Percentiles rank a stretch among this genome's conserved stretches.
Evolutionary conservation across 2,888 invertebrate species (phyloP).

Genomic region (Eudasyphora cyanicolor): DNA sequence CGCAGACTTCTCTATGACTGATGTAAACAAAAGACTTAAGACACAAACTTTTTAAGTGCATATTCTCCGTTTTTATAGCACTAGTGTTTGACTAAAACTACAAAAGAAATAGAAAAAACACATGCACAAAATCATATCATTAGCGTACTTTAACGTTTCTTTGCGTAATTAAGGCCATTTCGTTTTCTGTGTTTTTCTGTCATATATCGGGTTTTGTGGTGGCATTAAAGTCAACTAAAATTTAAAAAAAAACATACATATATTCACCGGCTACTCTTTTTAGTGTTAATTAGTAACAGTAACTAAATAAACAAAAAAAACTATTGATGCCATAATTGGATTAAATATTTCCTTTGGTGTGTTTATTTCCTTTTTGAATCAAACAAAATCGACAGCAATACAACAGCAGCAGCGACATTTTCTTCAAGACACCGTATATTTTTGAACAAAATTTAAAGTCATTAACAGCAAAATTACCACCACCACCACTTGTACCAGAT

Average conservation of each 20-base stretch:
- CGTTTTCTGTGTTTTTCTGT: background rate
- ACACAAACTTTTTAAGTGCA: conserved; percentile 66
- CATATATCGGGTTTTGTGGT: background rate
- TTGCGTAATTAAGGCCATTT: conserved; percentile 69
- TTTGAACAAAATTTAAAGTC: conserved; percentile 69
- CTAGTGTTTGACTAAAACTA: conserved; percentile 37
- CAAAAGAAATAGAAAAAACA: background rate
- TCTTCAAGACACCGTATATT: conserved; percentile 56
- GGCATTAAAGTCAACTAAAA: background rate
- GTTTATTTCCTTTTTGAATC: conserved; percentile 47
- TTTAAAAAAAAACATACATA: background rate
- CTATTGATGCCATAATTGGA: conserved; percentile 69
- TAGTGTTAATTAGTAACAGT: conserved; percentile 49
- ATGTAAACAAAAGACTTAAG: conserved; percentile 70
- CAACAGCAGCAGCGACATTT: conserved; percentile 34
- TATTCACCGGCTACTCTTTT: background rate
- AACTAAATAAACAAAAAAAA: conserved; percentile 31
- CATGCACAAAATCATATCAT: conserved; percentile 17
- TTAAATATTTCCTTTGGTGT: conserved; percentile 65
- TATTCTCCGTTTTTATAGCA: too few species aligned
- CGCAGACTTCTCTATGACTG: background rate
- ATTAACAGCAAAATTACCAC: conserved; percentile 68
- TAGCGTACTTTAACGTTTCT: background rate
- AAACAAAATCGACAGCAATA: conserved; percentile 10
- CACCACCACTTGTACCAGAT: conserved; percentile 65